Conservation (phyloP, 2,113 vertebrate genomes). For the Larimichthys polyactis region DNA sequence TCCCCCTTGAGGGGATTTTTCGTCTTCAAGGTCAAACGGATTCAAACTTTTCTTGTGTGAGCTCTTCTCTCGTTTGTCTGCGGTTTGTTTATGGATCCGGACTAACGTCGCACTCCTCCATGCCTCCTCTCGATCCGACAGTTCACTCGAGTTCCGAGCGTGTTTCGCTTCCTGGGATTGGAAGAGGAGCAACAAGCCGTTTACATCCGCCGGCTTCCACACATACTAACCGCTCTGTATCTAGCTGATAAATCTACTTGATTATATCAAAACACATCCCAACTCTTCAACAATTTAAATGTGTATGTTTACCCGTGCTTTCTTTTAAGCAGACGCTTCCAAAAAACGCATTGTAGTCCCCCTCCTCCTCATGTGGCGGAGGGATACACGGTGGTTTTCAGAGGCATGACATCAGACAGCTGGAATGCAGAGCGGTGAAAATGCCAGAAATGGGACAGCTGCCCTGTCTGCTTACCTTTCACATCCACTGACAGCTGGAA, state of each 20-base stretch:
- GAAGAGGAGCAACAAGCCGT: constrained; percentile 75
- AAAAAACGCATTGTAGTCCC: constrained; percentile 55
- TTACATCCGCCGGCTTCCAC: constrained; percentile 83
- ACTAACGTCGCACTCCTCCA: constrained; percentile 43
- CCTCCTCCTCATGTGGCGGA: constrained; percentile 62
- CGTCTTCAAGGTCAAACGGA: neutral
- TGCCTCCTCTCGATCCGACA: constrained; percentile 57
- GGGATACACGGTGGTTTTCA: constrained; percentile 70
- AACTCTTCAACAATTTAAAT: too few species aligned
- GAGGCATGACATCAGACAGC: constrained; percentile 92
- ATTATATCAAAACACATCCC: accelerated
- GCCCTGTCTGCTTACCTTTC: constrained; percentile 71
- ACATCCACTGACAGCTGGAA: constrained; percentile 42
- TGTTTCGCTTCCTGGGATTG: constrained; percentile 90
- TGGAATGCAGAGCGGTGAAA: constrained; percentile 92
- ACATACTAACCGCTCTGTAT: neutral
- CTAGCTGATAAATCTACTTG: accelerated
- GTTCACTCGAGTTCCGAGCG: constrained; percentile 71
- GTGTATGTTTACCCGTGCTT: neutral
- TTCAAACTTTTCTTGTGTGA: neutral
- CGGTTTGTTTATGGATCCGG: constrained; percentile 36
- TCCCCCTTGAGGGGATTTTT: neutral
- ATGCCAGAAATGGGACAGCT: constrained; percentile 85
- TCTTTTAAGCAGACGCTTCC: neutral
- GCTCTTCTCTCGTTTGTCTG: neutral